Conservation (phyloP, 2,888 invertebrate genomes). For the Xylocampa areola region DNA sequence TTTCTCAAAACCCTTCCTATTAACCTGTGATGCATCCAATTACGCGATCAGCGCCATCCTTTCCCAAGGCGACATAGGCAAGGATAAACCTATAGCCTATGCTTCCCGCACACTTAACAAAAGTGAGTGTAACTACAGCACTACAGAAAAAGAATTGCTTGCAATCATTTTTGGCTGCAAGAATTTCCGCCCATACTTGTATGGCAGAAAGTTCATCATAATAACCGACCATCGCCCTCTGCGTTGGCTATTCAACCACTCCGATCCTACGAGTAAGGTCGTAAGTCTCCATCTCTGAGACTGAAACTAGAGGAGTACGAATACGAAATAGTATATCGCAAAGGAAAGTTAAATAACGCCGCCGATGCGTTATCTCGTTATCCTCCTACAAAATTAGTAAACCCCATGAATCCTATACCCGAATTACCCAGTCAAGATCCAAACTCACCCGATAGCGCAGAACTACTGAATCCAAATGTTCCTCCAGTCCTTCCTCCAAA, state of each 20-base stretch:
- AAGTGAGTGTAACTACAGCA: slow-evolving; percentile 1
- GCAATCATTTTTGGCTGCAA: neutral
- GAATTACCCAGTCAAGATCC: no score
- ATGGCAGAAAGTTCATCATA: no score
- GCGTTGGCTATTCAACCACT: neutral
- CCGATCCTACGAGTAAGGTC: neutral
- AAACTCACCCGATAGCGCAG: no score
- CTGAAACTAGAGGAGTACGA: slow-evolving; percentile 1
- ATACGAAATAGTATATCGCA: slow-evolving; percentile 1
- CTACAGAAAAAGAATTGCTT: slow-evolving; percentile 1
- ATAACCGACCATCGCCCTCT: slow-evolving; percentile 6
- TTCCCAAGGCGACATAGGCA: slow-evolving; percentile 3
- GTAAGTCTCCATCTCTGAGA: neutral
- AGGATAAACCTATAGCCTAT: slow-evolving; percentile 3
- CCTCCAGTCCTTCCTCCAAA: no score
- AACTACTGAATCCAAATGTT: no score
- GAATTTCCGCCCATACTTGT: neutral
- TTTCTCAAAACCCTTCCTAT: slow-evolving; percentile 5
- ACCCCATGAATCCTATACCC: no score
- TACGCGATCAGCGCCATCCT: slow-evolving; percentile 9
- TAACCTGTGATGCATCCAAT: slow-evolving; percentile 12
- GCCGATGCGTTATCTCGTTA: neutral
- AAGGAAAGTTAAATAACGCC: neutral
- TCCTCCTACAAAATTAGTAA: no score
- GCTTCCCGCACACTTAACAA: neutral